phyloP scores from a whole-genome alignment of 2,888 invertebrate species.

The Chaetoderma sp. region DNA sequence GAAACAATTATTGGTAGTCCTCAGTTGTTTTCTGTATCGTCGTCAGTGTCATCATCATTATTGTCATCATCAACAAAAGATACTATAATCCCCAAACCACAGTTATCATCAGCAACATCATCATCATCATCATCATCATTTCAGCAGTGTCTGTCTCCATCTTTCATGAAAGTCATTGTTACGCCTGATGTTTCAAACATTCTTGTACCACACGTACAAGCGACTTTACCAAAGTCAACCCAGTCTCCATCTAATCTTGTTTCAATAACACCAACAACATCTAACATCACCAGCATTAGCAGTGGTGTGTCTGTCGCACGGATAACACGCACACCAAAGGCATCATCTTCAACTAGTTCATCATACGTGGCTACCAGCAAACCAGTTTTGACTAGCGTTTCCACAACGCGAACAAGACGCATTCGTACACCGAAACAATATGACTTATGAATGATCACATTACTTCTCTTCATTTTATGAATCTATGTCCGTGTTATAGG shows the following conservation, averaged over 20 bases:
- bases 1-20: background rate
- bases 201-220: too few relatives aligned
- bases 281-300: background rate
- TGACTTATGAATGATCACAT: constrained; percentile 55
- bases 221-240: background rate
- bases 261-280: background rate
- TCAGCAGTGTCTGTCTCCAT: too few relatives aligned
- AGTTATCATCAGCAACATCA: too few relatives aligned
- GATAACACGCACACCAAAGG: background rate
- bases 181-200: too few relatives aligned
- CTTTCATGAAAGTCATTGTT: too few relatives aligned
- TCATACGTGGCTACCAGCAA: constrained; percentile 55
- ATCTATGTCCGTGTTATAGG: too few relatives aligned
- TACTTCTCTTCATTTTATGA: too few relatives aligned
- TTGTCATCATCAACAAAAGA: background rate
- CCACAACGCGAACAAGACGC: constrained; percentile 59
- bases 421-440: constrained; percentile 64
- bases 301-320: background rate
- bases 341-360: constrained; percentile 20
- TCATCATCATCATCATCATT: too few relatives aligned
- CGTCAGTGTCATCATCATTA: background rate
- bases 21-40: constrained; percentile 20
- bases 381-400: constrained; percentile 49
- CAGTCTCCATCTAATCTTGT: background rate
- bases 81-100: background rate